These are phyloP conservation scores for Nemotelus pantherinus DNA, from an alignment of 2,888 invertebrate species.

Conservation along the genomic window DNA sequence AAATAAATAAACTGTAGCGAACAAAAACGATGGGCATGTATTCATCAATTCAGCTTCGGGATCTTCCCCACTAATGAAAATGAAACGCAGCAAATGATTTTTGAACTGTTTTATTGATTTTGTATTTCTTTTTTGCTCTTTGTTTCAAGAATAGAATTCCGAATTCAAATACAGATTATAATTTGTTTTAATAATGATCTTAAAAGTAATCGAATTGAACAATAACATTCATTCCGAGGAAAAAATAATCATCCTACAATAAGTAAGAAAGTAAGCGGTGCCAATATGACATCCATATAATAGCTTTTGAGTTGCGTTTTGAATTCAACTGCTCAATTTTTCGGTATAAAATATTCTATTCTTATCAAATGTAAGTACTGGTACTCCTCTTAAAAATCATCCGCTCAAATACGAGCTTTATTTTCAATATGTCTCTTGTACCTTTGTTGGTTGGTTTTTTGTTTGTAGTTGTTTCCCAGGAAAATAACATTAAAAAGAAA, in stretches of 20 bases:
- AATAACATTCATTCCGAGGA: constrained; percentile 18
- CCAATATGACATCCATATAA: constrained; percentile 34
- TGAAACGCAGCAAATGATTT: constrained; percentile 4
- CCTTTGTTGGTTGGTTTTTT: too few relatives aligned
- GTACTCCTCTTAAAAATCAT: background rate
- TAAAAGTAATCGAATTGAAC: constrained; percentile 16
- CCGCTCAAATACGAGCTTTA: constrained; percentile 9
- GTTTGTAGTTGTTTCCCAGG: too few relatives aligned
- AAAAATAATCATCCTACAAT: constrained; percentile 25
- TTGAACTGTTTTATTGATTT: constrained; percentile 18
- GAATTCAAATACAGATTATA: background rate
- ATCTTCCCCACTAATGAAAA: background rate
- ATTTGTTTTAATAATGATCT: background rate
- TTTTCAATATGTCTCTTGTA: background rate
- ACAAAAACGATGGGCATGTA: too few relatives aligned
- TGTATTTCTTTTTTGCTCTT: background rate
- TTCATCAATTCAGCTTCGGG: too few relatives aligned
- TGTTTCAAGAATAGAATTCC: constrained; percentile 3
- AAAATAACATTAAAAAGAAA: constrained; percentile 1
- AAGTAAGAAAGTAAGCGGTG: constrained; percentile 36
- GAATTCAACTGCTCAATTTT: constrained; percentile 15
- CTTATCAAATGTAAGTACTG: constrained; percentile 35
- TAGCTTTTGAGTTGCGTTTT: constrained; percentile 5
- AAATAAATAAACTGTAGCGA: too few relatives aligned
- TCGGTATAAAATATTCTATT: constrained; percentile 15